These are phyloP conservation scores for Chrysotoxum bicinctum DNA, from an alignment of 2,888 invertebrate genomes.

Conservation along the genomic window DNA sequence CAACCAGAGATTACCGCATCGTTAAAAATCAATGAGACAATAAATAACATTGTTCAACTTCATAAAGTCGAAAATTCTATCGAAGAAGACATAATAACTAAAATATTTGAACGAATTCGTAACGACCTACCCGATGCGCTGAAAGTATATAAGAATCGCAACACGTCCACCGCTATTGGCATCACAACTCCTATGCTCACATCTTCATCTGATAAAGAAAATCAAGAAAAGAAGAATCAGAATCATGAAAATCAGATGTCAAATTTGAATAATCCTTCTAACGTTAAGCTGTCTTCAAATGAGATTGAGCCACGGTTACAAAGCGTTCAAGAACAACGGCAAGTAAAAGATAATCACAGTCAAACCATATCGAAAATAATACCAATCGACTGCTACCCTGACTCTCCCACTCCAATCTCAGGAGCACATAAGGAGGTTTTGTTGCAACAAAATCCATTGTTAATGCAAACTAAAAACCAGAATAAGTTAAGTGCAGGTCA, in stretches of 20 bases:
- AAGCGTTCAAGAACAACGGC: neutral
- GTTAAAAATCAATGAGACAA: neutral
- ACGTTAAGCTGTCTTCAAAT: neutral
- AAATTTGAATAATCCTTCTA: conserved; percentile 1
- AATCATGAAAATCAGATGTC: conserved; percentile 2
- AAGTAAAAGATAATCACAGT: neutral
- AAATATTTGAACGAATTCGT: conserved; percentile 51
- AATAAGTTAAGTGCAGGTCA: conserved; percentile 32
- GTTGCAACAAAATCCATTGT: conserved; percentile 30
- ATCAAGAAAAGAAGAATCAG: neutral
- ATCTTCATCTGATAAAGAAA: neutral
- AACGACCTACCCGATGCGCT: conserved; percentile 15
- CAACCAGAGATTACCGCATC: neutral
- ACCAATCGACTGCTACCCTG: neutral
- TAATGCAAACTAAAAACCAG: conserved; percentile 32
- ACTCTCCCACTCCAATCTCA: neutral
- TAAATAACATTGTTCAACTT: neutral
- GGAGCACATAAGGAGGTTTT: neutral
- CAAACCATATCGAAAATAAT: neutral
- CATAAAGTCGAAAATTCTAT: neutral
- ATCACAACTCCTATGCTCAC: neutral
- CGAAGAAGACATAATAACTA: conserved; percentile 34
- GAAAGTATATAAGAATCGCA: conserved; percentile 11
- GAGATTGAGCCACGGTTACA: neutral
- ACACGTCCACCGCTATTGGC: neutral